Percentiles rank a stretch among this genome's conserved stretches.
Evolutionary conservation across 2,888 invertebrate species (phyloP).

Genomic region (Mycogona germanica): DNA sequence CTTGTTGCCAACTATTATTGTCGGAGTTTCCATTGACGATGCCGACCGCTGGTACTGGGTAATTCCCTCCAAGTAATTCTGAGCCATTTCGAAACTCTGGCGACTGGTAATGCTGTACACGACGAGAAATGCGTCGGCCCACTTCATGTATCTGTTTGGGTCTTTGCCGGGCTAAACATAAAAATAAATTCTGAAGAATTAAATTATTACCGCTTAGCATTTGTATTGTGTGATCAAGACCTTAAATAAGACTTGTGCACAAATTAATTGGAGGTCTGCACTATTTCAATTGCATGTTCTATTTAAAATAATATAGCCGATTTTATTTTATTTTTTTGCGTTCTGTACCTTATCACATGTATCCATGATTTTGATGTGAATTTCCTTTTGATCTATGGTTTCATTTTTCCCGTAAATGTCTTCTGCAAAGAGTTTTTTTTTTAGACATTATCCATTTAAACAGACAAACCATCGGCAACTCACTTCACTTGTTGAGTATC

Average conservation of each 20-base stretch:
- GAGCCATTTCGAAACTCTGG: conserved; percentile 34
- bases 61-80: conserved; percentile 33
- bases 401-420: conserved; percentile 39
- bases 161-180: conserved; percentile 31
- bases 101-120: conserved; percentile 39
- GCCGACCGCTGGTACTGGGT: conserved; percentile 31
- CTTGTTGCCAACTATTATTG: conserved; percentile 38
- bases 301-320: too few species aligned
- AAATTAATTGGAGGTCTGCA: too few species aligned
- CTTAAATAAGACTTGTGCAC: too few species aligned
- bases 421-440: conserved; percentile 28
- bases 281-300: too few species aligned
- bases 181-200: conserved; percentile 3
- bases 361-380: conserved; percentile 37
- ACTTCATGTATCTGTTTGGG: conserved; percentile 34
- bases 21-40: conserved; percentile 31
- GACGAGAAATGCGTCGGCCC: conserved; percentile 38
- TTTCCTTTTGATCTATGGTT: conserved; percentile 34
- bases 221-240: not conserved
- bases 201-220: not conserved
- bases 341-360: conserved; percentile 36
- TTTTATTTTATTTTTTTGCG: not conserved
- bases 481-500: too few species aligned
- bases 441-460: not conserved
- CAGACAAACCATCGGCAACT: too few species aligned